A percentile compares a stretch with the other conserved stretches of the same genome.
Conservation (phyloP, 2,113 vertebrate genomes). For the Paracanthobrama guichenoti region DNA sequence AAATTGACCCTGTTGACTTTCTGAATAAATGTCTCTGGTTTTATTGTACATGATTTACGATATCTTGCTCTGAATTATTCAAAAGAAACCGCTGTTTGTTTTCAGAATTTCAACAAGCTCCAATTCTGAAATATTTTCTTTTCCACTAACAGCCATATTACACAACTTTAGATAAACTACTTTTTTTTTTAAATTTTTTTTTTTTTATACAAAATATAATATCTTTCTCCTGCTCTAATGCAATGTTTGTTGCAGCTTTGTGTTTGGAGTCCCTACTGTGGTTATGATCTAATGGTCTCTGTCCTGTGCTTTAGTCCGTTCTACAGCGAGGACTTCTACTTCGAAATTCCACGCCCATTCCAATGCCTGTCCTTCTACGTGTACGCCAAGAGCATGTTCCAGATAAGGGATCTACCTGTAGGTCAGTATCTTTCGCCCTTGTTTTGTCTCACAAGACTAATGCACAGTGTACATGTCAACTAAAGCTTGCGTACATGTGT, state of each 20-base stretch:
- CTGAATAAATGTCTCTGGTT: neutral
- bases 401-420: slow-evolving; percentile 86
- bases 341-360: slow-evolving; percentile 96
- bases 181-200: too few species aligned
- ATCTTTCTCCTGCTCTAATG: too few species aligned
- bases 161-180: neutral
- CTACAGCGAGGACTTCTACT: slow-evolving; percentile 98
- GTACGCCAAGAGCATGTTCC: slow-evolving; percentile 95
- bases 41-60: neutral
- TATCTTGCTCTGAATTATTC: neutral
- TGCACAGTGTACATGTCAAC: slow-evolving; percentile 67
- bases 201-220: too few species aligned
- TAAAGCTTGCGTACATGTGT: slow-evolving; percentile 56
- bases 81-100: neutral
- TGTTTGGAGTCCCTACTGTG: neutral
- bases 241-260: neutral
- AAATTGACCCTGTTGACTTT: neutral
- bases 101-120: neutral
- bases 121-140: neutral
- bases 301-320: slow-evolving; percentile 82
- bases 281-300: slow-evolving; percentile 34
- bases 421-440: slow-evolving; percentile 76
- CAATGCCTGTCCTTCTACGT: slow-evolving; percentile 98
- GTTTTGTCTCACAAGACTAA: neutral
- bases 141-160: neutral